Evolutionary conservation across 2,888 invertebrate genomes (phyloP), one percentile per base, ranked within the genome.

Genomic region (Drosophila parthenogenetica): DNA sequence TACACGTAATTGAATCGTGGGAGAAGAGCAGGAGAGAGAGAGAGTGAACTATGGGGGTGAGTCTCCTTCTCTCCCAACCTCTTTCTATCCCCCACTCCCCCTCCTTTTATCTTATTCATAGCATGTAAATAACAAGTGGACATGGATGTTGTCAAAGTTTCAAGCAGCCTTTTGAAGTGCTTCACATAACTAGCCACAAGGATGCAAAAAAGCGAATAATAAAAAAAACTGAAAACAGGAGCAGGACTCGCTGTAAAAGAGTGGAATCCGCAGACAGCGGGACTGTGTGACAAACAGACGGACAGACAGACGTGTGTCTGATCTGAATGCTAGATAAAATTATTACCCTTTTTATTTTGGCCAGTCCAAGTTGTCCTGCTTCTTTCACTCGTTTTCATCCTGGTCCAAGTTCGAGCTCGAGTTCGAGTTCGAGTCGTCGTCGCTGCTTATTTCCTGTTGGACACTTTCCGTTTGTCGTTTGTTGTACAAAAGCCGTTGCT

Each of bases 321-420:
- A 91, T 90, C 88, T 89, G 90, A 90, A 91, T 91, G 77, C 89
- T 74, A 89, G 90, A 90, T 90, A 90, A 90, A 90, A 90, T 90
- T 90, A 90, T 90, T 90, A 90, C 86, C 87, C 89, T 90, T 91
- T 87, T 91, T 90, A 79, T 81, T 87, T 73, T 77, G 70, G 73
- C 49, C 49, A 70, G 66, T 74, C 69, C 72, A 53, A 69, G 64
- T 40, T 25, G 29, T 29, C 29, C 29, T 35, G 35, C 35, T 35
- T 11, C 13, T 11, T 35, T 4, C 13, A 5, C 4, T 35, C 13
- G 35, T 4, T 35, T 35, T 35, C 35, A 4, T 35, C 35, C 65
- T 43, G 65, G 64, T 67, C 32, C 59, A 29, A 67, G 67, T 67
- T 57, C 42, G 19, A 69, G 65, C 62, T 54, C 42, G 19, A 69